Evolutionary conservation across 2,797 vertebrate species (phyloP), one percentile per base, ranked within the genome.

Genomic region (Mastacembelus armatus): DNA sequence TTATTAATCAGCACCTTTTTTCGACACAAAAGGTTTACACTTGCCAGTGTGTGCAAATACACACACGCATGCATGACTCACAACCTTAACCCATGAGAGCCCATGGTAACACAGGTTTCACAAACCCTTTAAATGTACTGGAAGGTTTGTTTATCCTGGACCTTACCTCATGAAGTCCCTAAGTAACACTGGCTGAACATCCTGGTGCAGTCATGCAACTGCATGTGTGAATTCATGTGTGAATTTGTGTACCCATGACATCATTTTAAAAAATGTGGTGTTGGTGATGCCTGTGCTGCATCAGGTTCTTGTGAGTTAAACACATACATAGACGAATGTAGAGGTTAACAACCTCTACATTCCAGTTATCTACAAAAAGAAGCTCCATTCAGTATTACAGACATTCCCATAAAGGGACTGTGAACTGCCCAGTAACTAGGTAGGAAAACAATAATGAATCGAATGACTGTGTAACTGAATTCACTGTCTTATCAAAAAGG

Each of bases 1-100:
- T 92, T 85, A 91, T 93, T 92, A 83, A 92, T 86, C 24, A 43
- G 62, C 64, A 68, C 61, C 71, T 87, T 85, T 80, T 58, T 81
- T 70, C n/a, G 2, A 68, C 74, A 82, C 77, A 77, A 77, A 82
- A 71, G 70, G 49, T 50, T 50, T 68, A 21, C 66, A 50, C 63
- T 60, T 50, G 54, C 40, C 57, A 49, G 21, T 18, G 8, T 68
- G 32, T 38, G 22, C 43, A 60, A 56, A 61, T 42, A 18, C 32
- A 47, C 54, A 73, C 26, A 49, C 45, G 40, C 33, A 36, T 29
- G 30, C 11, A 39, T 15, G 32, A 47, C 7, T 14, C 42, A 66
- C n/a, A 52, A 11, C 51, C 36, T 58, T 65, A 67, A 70, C n/a
- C n/a, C n/a, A n/a, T n/a, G n/a, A n/a, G n/a, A n/a, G n/a, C n/a